Evolutionary conservation across 2,888 invertebrate species (phyloP).

Genomic region (Serrognathus titanus): DNA sequence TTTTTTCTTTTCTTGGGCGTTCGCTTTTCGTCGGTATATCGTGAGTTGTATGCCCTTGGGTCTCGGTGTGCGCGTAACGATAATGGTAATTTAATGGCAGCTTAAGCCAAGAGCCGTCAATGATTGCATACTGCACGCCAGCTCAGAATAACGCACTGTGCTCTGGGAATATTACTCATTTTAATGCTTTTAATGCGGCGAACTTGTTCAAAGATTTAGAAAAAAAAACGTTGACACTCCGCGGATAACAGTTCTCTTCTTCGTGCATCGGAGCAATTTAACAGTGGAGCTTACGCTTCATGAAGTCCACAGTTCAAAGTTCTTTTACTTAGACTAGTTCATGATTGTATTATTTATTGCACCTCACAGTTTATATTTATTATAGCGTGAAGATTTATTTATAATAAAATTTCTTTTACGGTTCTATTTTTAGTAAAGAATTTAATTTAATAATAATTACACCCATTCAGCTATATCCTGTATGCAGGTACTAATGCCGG

Average conservation of each 20-base stretch:
- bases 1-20: conserved; percentile 16
- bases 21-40: conserved; percentile 18
- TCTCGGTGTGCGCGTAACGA: conserved; percentile 26
- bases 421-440: too few species aligned
- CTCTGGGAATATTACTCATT: conserved; percentile 17
- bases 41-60: conserved; percentile 27
- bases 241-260: conserved; percentile 1
- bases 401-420: too few species aligned
- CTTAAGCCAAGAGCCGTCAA: conserved; percentile 18
- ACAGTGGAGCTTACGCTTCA: conserved; percentile 1
- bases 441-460: too few species aligned
- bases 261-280: background rate
- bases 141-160: conserved; percentile 14
- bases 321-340: too few species aligned
- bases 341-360: too few species aligned
- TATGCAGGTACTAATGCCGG: background rate
- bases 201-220: background rate
- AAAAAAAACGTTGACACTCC: background rate
- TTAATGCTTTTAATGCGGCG: conserved; percentile 12
- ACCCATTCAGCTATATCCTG: too few species aligned
- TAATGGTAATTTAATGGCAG: conserved; percentile 28
- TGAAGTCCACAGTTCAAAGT: background rate
- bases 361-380: too few species aligned
- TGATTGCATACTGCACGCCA: conserved; percentile 20
- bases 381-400: too few species aligned